Evolutionary conservation across 2,797 vertebrate genomes (phyloP).

Genomic region (Macrochelys suwanniensis): DNA sequence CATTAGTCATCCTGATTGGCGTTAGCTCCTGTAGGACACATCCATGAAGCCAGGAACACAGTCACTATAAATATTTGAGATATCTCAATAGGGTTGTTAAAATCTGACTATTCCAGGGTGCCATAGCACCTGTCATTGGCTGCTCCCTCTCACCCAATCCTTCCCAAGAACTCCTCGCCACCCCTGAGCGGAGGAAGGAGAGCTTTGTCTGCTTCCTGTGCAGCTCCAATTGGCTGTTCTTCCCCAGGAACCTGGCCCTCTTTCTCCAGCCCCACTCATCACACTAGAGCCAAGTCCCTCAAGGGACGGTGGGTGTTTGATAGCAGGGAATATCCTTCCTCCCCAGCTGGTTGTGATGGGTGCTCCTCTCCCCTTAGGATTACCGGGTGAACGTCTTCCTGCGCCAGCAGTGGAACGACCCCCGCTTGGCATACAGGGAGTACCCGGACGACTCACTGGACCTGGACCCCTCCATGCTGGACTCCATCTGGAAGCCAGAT

Average conservation of each 20-base stretch:
- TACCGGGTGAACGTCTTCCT: slow-evolving; percentile 95
- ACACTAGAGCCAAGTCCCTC: background rate
- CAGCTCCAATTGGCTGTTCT: background rate
- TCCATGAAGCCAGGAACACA: background rate
- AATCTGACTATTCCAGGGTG: background rate
- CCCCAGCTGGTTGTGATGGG: rapidly evolving
- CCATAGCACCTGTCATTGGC: background rate
- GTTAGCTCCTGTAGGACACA: no score
- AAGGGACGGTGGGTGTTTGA: background rate
- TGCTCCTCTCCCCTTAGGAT: slow-evolving; percentile 81
- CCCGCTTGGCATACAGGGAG: slow-evolving; percentile 91
- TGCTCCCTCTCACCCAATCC: background rate
- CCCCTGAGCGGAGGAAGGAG: background rate
- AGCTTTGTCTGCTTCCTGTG: background rate
- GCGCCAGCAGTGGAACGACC: slow-evolving; percentile 95
- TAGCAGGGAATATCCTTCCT: background rate
- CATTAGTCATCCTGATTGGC: background rate
- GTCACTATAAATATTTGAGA: background rate
- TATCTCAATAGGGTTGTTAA: no score
- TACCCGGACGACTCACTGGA: slow-evolving; percentile 94
- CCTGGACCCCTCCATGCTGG: slow-evolving; percentile 95
- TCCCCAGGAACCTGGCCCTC: background rate
- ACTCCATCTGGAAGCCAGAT: slow-evolving; percentile 98
- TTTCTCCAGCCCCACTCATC: background rate
- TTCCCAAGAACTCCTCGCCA: slow-evolving; percentile 6